phyloP scores from a whole-genome alignment of 2,797 vertebrate species.

The Microtus californicus region DNA sequence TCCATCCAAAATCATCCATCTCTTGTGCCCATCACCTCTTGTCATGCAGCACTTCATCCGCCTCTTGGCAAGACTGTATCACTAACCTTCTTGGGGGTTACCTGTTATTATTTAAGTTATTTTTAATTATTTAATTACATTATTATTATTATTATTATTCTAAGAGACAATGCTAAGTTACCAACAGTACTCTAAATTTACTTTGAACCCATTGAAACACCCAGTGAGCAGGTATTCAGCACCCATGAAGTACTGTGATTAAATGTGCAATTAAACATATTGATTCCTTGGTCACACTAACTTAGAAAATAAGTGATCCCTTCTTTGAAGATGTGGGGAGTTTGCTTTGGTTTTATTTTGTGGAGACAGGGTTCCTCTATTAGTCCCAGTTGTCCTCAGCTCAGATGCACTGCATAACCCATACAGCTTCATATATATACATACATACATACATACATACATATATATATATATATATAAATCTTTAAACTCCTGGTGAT shows the following conservation, averaged over 20 bases:
- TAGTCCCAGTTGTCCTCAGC: background rate
- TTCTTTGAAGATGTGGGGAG: background rate
- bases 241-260: slow-evolving; percentile 59
- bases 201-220: slow-evolving; percentile 8
- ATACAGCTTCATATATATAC: too few relatives aligned
- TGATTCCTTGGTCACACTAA: slow-evolving; percentile 53
- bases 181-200: slow-evolving; percentile 20
- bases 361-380: background rate
- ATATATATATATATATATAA: too few relatives aligned
- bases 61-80: slow-evolving; percentile 33
- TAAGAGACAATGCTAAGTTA: slow-evolving; percentile 48
- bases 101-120: background rate
- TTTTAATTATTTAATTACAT: too few relatives aligned
- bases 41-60: slow-evolving; percentile 3
- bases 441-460: too few relatives aligned
- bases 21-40: background rate
- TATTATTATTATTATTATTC: background rate
- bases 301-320: slow-evolving; percentile 38
- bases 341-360: background rate
- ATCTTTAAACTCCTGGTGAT: background rate
- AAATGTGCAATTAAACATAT: slow-evolving; percentile 59
- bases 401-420: background rate
- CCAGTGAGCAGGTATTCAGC: slow-evolving; percentile 45
- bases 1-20: background rate
- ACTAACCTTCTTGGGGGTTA: background rate